Percentiles rank a stretch among this genome's conserved stretches.
These are phyloP conservation scores for Fistularia commersonii DNA, from an alignment of 2,797 vertebrate species.

Conservation along the genomic window DNA sequence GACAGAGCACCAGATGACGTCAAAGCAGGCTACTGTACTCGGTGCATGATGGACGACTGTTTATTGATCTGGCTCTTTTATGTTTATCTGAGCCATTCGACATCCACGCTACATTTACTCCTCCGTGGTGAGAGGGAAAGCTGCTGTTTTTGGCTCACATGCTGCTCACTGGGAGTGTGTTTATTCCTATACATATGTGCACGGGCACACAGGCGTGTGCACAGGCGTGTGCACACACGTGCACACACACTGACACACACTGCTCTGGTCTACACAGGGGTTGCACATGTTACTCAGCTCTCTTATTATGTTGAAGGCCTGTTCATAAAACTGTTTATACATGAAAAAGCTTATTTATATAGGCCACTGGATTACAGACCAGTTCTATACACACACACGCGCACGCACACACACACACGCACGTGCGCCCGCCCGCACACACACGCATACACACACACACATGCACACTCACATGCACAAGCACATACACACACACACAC, in stretches of 20 bases:
- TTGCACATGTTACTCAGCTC: slow-evolving; percentile 63
- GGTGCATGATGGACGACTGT: slow-evolving; percentile 42
- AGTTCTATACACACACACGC: slow-evolving; percentile 51
- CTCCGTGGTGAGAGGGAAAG: slow-evolving; percentile 59
- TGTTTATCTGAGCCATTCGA: slow-evolving; percentile 57
- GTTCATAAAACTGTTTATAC: slow-evolving; percentile 81
- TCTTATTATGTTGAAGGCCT: slow-evolving; percentile 75
- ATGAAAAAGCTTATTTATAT: slow-evolving; percentile 81
- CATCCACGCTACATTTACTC: slow-evolving; percentile 59
- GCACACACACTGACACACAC: slow-evolving; percentile 3
- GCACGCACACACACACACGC: slow-evolving; percentile 20
- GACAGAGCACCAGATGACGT: slow-evolving; percentile 34
- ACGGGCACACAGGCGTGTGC: too few relatives aligned
- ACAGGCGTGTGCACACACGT: slow-evolving; percentile 7
- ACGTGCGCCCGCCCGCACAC: too few relatives aligned
- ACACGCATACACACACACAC: too few relatives aligned
- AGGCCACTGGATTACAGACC: slow-evolving; percentile 75
- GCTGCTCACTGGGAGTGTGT: slow-evolving; percentile 26
- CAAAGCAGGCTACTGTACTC: slow-evolving; percentile 22
- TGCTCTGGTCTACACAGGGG: slow-evolving; percentile 26
- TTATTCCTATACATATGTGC: slow-evolving; percentile 22
- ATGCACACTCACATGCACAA: too few relatives aligned
- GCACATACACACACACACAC: too few relatives aligned
- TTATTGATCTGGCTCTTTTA: slow-evolving; percentile 62
- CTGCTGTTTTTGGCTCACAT: slow-evolving; percentile 65